Evolutionary conservation across 2,113 vertebrate genomes (phyloP).

Genomic region (Phylloscopus trochilus): DNA sequence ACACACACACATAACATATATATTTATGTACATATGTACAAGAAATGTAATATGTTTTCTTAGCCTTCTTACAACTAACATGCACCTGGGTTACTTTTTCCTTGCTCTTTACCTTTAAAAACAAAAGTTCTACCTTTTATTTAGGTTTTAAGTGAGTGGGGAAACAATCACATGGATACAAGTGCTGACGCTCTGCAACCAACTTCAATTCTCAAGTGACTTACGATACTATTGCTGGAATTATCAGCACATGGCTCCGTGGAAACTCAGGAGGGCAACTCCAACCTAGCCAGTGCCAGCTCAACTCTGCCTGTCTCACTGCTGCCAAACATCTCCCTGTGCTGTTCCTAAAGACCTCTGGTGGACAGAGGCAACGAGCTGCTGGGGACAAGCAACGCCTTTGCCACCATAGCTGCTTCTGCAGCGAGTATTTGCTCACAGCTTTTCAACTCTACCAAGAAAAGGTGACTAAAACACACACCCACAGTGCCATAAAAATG

Average conservation of each 20-base stretch:
- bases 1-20: not conserved
- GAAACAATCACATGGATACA: not conserved
- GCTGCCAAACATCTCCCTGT: not conserved
- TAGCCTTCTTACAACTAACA: not conserved
- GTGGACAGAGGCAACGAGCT: not conserved
- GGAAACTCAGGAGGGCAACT: not conserved
- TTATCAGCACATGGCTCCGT: not conserved
- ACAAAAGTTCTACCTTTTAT: not conserved
- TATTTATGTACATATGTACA: not conserved
- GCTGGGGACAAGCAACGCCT: not conserved
- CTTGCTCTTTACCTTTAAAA: not conserved
- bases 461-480: not conserved
- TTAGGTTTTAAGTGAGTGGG: not conserved
- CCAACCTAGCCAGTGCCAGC: not conserved
- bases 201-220: not conserved
- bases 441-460: not conserved
- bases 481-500: not conserved
- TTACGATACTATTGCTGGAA: fast-evolving
- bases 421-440: not conserved
- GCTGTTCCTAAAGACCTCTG: not conserved
- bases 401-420: not conserved
- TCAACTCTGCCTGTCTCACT: not conserved
- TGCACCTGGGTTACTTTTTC: not conserved
- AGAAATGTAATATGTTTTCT: not conserved
- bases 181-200: fast-evolving